Conservation (phyloP, 1,140 invertebrate genomes). For the Galleria mellonella region DNA sequence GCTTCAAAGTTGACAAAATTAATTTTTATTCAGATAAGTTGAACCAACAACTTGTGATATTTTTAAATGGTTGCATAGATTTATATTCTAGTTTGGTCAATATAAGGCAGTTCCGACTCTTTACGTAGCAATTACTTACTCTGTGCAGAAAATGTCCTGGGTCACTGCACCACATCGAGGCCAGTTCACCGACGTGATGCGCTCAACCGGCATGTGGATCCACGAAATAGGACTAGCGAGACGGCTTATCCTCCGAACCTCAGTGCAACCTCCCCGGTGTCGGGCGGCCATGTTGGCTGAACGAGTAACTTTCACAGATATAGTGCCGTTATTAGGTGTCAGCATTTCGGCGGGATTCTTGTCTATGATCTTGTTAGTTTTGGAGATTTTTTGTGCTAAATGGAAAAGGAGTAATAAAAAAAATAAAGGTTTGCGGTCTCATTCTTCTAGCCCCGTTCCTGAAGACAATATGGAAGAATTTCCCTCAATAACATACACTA, state of each 20-base stretch:
- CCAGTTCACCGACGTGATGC: slow-evolving; percentile 34
- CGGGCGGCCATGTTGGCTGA: slow-evolving; percentile 45
- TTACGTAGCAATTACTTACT: not conserved
- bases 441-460: no score
- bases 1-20: no score
- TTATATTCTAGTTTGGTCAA: no score
- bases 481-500: no score
- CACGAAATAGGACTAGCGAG: slow-evolving; percentile 37
- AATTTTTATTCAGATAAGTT: no score
- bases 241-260: slow-evolving; percentile 27
- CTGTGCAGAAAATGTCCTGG: slow-evolving; percentile 32
- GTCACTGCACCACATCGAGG: slow-evolving; percentile 35
- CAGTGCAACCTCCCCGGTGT: slow-evolving; percentile 39
- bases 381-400: slow-evolving; percentile 31
- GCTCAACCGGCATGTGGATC: slow-evolving; percentile 32
- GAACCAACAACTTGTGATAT: no score
- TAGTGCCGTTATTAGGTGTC: slow-evolving; percentile 27
- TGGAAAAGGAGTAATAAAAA: slow-evolving; percentile 4
- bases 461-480: no score
- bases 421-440: no score
- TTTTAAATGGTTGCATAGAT: no score
- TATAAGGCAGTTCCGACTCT: no score
- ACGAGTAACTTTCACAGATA: slow-evolving; percentile 45
- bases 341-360: slow-evolving; percentile 20
- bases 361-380: slow-evolving; percentile 27